Conservation (phyloP, 1,140 invertebrate genomes). For the Procambarus clarkii region DNA sequence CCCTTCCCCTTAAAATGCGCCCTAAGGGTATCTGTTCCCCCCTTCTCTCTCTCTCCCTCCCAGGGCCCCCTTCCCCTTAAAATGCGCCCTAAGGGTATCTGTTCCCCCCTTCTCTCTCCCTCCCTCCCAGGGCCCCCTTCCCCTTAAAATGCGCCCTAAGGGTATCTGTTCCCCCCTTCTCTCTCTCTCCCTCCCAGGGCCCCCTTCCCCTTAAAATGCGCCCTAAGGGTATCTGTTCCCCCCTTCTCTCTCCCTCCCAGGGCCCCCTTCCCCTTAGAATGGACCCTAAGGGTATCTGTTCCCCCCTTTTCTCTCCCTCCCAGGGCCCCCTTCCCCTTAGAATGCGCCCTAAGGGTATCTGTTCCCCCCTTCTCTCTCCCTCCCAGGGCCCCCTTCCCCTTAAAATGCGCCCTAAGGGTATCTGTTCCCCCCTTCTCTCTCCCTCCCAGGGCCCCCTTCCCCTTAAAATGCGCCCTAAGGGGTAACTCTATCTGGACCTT, state of each 20-base stretch:
- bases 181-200: neutral
- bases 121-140: neutral
- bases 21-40: too few relatives aligned
- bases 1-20: neutral
- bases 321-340: neutral
- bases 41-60: neutral
- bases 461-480: neutral
- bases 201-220: neutral
- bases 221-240: too few relatives aligned
- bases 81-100: too few relatives aligned
- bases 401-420: neutral
- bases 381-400: too few relatives aligned
- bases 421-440: neutral
- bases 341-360: too few relatives aligned
- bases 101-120: neutral
- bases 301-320: neutral
- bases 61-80: neutral
- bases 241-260: neutral
- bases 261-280: neutral
- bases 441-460: neutral
- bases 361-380: neutral
- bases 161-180: too few relatives aligned
- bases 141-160: neutral
- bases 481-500: neutral
- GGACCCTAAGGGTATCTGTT: too few relatives aligned